Conservation (phyloP, 37 sponge, comb jelly and placozoan species). For the Corticium candelabrum region DNA sequence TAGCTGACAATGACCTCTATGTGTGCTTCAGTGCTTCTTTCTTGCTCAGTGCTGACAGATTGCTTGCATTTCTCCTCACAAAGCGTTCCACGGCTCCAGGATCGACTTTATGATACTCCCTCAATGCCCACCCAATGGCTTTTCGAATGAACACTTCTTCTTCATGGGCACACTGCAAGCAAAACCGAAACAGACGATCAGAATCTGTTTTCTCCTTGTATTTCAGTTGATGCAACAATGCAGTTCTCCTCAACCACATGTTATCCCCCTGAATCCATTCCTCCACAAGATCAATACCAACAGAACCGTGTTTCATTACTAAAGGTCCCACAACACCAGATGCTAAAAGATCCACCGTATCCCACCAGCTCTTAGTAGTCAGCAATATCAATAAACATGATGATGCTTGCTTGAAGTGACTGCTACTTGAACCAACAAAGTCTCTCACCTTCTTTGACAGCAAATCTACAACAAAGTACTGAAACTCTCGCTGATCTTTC, state of each 20-base stretch:
- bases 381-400: constrained; percentile 17
- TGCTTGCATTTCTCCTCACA: constrained; percentile 37
- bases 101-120: constrained; percentile 30
- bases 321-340: constrained; percentile 38
- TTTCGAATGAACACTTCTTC: constrained; percentile 67
- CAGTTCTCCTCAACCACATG: constrained; percentile 58
- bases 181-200: constrained; percentile 34
- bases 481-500: constrained; percentile 52
- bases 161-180: constrained; percentile 31
- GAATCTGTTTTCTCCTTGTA: constrained; percentile 38
- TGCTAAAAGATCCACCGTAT: constrained; percentile 54
- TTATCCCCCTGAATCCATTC: constrained; percentile 43
- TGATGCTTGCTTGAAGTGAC: constrained; percentile 13
- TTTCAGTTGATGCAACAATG: constrained; percentile 51
- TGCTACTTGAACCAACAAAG: constrained; percentile 15
- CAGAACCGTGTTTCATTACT: constrained; percentile 22
- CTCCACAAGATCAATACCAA: constrained; percentile 28
- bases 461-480: constrained; percentile 33
- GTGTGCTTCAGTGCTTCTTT: constrained; percentile 61
- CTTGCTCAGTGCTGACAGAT: constrained; percentile 26
- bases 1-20: too few relatives aligned
- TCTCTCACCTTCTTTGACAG: neutral
- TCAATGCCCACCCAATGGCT: constrained; percentile 71
- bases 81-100: constrained; percentile 33
- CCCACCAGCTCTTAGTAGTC: constrained; percentile 69